phyloP scores from a whole-genome alignment of 1,140 invertebrate species.

The Luehdorfia chinensis region DNA sequence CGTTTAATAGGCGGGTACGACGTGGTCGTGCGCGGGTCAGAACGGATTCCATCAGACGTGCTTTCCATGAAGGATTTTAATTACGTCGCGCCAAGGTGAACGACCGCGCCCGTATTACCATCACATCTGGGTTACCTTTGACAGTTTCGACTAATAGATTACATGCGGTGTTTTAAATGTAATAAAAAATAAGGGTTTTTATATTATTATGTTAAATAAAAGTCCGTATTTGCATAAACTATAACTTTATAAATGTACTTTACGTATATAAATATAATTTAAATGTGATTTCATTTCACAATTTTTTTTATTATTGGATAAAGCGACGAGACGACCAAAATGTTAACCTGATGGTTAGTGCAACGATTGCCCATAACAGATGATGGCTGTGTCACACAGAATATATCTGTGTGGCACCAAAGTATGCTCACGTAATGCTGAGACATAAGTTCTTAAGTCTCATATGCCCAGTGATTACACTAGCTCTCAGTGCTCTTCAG shows the following conservation, averaged over 20 bases:
- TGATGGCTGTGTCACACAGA: no score
- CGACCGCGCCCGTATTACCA: slow-evolving; percentile 35
- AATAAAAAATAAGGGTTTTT: no score
- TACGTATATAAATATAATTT: background rate
- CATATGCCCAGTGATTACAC: no score
- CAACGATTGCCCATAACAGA: no score
- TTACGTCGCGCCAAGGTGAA: slow-evolving; percentile 60
- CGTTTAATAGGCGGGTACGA: slow-evolving; percentile 52
- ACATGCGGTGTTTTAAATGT: background rate
- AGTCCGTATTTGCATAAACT: background rate
- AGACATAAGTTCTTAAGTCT: no score
- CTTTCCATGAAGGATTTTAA: slow-evolving; percentile 75
- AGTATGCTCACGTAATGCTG: no score
- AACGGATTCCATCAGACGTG: slow-evolving; percentile 67
- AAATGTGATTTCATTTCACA: background rate
- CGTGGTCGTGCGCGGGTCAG: slow-evolving; percentile 58
- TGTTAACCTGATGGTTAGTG: no score
- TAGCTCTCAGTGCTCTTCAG: no score
- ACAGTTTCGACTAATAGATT: slow-evolving; percentile 26
- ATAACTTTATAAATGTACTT: background rate
- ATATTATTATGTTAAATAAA: background rate
- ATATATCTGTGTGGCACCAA: no score
- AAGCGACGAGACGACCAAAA: no score
- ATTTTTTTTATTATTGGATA: background rate
- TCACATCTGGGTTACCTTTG: slow-evolving; percentile 46